These are phyloP conservation scores for Podarcis raffonei DNA, from an alignment of 2,113 vertebrate species.

Conservation along the genomic window DNA sequence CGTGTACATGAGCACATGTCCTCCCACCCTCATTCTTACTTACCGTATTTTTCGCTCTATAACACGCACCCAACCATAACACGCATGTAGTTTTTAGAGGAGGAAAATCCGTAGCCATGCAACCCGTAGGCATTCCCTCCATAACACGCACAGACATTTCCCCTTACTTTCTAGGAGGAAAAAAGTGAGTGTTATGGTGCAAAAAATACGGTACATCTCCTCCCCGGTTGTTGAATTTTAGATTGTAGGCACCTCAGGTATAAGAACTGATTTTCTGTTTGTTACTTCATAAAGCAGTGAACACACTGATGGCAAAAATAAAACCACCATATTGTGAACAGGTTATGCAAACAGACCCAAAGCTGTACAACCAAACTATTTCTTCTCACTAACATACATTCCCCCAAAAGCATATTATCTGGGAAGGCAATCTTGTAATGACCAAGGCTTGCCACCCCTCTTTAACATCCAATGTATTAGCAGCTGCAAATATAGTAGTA, in stretches of 20 bases:
- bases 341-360: background rate
- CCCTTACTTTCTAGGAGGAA: too few species aligned
- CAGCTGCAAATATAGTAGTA: slow-evolving; percentile 4
- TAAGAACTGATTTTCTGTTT: background rate
- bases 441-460: background rate
- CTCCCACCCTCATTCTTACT: background rate
- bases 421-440: background rate
- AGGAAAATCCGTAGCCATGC: too few species aligned
- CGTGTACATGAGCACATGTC: background rate
- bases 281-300: background rate
- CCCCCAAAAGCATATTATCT: background rate
- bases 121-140: too few species aligned
- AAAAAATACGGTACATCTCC: too few species aligned
- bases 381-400: background rate
- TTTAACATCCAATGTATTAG: background rate
- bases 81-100: too few species aligned
- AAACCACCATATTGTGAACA: background rate
- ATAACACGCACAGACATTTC: too few species aligned
- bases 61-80: too few species aligned
- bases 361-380: background rate
- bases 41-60: too few species aligned
- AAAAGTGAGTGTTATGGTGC: too few species aligned
- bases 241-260: background rate
- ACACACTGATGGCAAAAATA: background rate
- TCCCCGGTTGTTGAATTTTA: background rate